phyloP scores from a whole-genome alignment of 2,888 invertebrate genomes.

The Helicoverpa assulta region DNA sequence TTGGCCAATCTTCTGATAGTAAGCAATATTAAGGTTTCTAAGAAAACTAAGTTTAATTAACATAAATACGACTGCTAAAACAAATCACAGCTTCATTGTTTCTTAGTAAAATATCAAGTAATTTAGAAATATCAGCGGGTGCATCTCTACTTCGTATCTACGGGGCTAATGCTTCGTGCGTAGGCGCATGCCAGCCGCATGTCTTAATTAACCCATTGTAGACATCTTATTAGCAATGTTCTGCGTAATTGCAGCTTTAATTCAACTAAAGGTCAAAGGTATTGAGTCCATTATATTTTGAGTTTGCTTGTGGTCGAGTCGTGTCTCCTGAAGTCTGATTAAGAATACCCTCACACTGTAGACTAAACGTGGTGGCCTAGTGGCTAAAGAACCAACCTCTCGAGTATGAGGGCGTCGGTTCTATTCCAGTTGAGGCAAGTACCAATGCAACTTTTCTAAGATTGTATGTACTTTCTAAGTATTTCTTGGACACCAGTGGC shows the following conservation, averaged over 20 bases:
- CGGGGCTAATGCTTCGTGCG: slow-evolving; percentile 62
- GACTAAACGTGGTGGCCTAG: too few species aligned
- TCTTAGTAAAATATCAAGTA: slow-evolving; percentile 33
- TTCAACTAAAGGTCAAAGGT: slow-evolving; percentile 78
- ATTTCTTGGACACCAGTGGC: too few species aligned
- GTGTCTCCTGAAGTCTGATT: slow-evolving; percentile 68
- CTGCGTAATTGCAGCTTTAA: slow-evolving; percentile 65
- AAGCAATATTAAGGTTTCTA: not conserved
- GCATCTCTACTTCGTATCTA: slow-evolving; percentile 53
- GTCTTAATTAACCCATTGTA: slow-evolving; percentile 83
- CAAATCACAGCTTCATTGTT: slow-evolving; percentile 33
- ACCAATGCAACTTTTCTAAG: too few species aligned
- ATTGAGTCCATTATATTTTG: slow-evolving; percentile 75
- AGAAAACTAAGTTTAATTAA: slow-evolving; percentile 21
- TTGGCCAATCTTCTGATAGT: not conserved
- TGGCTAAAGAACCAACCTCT: too few species aligned
- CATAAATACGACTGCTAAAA: slow-evolving; percentile 7
- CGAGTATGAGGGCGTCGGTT: too few species aligned
- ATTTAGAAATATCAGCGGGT: slow-evolving; percentile 48
- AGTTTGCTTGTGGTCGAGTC: slow-evolving; percentile 73
- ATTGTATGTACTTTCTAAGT: too few species aligned
- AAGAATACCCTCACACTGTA: slow-evolving; percentile 4
- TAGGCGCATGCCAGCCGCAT: slow-evolving; percentile 71
- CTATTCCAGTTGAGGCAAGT: too few species aligned
- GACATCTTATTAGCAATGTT: slow-evolving; percentile 70